Conservation (phyloP, 1,140 invertebrate genomes). For the Xylocopa sonorina region DNA sequence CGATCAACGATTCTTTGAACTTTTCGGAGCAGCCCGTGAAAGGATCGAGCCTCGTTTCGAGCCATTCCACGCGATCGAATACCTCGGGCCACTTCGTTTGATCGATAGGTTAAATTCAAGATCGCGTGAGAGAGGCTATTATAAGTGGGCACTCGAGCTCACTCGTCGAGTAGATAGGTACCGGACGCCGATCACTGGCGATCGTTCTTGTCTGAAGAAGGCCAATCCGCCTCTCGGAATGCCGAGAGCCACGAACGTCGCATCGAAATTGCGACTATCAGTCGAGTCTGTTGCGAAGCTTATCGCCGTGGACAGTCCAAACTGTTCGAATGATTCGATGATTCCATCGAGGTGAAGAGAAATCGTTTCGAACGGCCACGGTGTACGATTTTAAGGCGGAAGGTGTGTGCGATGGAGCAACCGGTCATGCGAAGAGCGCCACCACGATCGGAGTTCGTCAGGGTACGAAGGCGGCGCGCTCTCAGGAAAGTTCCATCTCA, state of each 20-base stretch:
- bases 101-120: constrained; percentile 66
- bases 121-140: constrained; percentile 66
- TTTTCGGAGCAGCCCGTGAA: constrained; percentile 28
- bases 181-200: constrained; percentile 58
- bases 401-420: constrained; percentile 5
- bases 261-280: not conserved
- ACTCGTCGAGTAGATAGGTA: constrained; percentile 54
- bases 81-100: constrained; percentile 34
- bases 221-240: constrained; percentile 29
- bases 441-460: constrained; percentile 23
- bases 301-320: no score
- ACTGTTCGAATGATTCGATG: no score
- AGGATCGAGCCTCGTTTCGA: constrained; percentile 47
- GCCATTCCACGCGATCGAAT: constrained; percentile 50
- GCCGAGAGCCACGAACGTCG: constrained; percentile 19
- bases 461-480: constrained; percentile 51
- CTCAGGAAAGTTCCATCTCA: constrained; percentile 74
- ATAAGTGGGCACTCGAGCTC: constrained; percentile 46
- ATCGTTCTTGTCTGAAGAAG: constrained; percentile 49
- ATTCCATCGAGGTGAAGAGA: no score
- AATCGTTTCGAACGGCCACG: not conserved
- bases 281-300: not conserved
- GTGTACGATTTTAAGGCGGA: not conserved
- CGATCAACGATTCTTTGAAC: constrained; percentile 30
- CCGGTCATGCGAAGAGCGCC: constrained; percentile 33